Base-by-base conservation (phyloP, 2,113 vertebrate genomes). In the Cygnus atratus region DNA sequence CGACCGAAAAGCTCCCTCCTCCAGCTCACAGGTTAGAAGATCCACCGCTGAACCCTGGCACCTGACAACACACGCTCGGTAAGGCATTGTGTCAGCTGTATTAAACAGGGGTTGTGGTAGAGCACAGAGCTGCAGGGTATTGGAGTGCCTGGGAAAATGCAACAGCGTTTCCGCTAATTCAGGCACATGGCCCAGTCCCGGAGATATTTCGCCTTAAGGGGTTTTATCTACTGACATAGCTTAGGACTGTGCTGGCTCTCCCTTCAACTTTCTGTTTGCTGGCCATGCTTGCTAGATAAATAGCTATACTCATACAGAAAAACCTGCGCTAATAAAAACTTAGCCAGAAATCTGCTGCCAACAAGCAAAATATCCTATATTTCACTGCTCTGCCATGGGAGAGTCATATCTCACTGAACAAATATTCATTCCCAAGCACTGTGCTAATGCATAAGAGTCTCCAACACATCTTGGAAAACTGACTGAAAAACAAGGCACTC, bases 311-410 rank as follows among this genome's bases (percentile, higher is more conserved):
- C 88, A 91, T 66, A 89, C 61, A 95, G 92, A 92, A 95, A 94
- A 96, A 93, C 92, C 88, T 93, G 87, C 92, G 48, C 93, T 94
- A 97, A 96, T 96, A 96, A 96, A 97, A 96, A 91, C 3, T 9
- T 87, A 95, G 95, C 77, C 90, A 96, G 96, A 97, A 96, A 96
- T 89, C 96, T 89, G 91, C 96, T 96, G 96, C 95, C 95, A 95
- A 95, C 93, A 94, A 94, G 93, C 92, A 83, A 93, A 94, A 96
- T 95, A 93, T 87, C 88, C 84, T 95, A 95, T 93, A 95, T 97
- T 94, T 96, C 96, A 95, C 71, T 89, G 74, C 48, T 84, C 66
- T 95, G 92, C 81, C 93, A 91, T 85, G 43, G 63, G 81, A 95
- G 95, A 93, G 81, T 84, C 81, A 41, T 96, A 94, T 91, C 90